Conservation (phyloP, 2,888 invertebrate genomes). For the Ichneumon xanthorius region DNA sequence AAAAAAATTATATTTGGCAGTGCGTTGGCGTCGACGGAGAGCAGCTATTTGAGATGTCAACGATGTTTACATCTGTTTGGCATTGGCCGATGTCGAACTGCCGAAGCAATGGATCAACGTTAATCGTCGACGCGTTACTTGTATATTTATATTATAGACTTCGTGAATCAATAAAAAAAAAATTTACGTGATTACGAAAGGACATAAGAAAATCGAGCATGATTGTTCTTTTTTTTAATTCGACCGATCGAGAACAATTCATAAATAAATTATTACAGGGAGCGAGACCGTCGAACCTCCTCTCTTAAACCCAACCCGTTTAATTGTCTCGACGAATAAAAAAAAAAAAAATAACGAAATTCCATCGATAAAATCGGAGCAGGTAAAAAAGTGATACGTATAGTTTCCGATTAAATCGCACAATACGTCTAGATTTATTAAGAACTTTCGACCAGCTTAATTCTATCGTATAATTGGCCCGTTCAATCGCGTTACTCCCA, state of each 20-base stretch:
- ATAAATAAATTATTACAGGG: neutral
- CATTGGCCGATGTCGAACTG: conserved; percentile 2
- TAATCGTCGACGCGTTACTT: conserved; percentile 58
- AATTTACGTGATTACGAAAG: conserved; percentile 56
- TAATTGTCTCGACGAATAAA: neutral
- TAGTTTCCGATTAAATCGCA: conserved; percentile 21
- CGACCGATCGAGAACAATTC: neutral
- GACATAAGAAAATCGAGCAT: conserved; percentile 25
- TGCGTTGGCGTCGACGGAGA: neutral
- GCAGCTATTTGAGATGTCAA: conserved; percentile 29
- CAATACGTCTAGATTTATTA: conserved; percentile 46
- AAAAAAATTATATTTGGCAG: conserved; percentile 33
- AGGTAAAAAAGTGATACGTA: conserved; percentile 8
- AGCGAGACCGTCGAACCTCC: no score
- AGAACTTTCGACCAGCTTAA: conserved; percentile 51
- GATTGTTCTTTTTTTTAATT: conserved; percentile 2
- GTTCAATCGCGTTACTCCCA: neutral
- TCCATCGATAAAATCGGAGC: conserved; percentile 14
- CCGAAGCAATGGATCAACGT: conserved; percentile 33
- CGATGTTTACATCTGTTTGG: conserved; percentile 14
- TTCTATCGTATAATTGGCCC: conserved; percentile 12
- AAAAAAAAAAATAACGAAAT: neutral
- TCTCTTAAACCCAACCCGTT: neutral
- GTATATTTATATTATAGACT: conserved; percentile 67
- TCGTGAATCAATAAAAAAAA: conserved; percentile 64